Evolutionary conservation across 2,888 invertebrate genomes (phyloP).

Genomic region (Biston betularia): DNA sequence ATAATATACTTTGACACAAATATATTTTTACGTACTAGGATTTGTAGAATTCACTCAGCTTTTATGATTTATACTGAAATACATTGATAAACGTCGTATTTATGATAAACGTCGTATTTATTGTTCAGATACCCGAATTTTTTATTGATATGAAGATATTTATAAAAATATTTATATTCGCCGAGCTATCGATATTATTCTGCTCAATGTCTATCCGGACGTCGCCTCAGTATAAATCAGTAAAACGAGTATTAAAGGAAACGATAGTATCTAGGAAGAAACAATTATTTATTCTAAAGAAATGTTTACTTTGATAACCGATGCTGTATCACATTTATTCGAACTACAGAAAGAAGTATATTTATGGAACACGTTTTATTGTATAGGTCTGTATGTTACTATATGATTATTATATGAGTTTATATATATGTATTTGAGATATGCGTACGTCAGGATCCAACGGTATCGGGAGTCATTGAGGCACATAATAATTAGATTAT

Average conservation of each 20-base stretch:
- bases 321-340: conserved; percentile 67
- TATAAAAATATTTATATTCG: background rate
- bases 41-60: conserved; percentile 68
- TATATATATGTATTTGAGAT: conserved; percentile 29
- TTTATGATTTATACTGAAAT: conserved; percentile 63
- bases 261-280: conserved; percentile 68
- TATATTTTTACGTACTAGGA: conserved; percentile 78
- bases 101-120: background rate
- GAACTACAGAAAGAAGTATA: conserved; percentile 35
- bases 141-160: background rate
- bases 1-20: conserved; percentile 85
- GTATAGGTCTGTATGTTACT: conserved; percentile 15
- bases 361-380: conserved; percentile 29
- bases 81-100: background rate
- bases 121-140: background rate
- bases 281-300: conserved; percentile 60
- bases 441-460: conserved; percentile 38
- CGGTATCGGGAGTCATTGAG: conserved; percentile 71
- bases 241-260: conserved; percentile 56
- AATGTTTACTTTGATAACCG: conserved; percentile 67
- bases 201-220: background rate
- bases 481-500: conserved; percentile 77
- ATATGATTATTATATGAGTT: conserved; percentile 22
- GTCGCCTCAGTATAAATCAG: conserved; percentile 58
- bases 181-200: conserved; percentile 12